Evolutionary conservation across 2,888 invertebrate genomes (phyloP).

Genomic region (Bursaphelenchus okinawaensis): DNA sequence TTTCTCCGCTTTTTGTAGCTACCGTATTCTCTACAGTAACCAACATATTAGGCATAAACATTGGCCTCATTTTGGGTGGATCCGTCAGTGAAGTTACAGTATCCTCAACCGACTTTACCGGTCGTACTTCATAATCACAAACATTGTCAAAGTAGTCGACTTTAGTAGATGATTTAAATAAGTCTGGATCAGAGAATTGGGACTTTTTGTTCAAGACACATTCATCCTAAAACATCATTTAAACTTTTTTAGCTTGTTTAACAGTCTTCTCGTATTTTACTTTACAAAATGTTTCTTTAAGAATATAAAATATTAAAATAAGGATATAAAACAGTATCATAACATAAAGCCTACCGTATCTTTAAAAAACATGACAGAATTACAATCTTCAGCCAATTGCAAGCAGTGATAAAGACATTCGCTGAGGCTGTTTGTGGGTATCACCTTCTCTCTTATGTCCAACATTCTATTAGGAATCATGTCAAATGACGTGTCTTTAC

Average conservation of each 20-base stretch:
- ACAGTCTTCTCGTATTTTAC: neutral
- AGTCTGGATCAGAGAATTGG: conserved; percentile 44
- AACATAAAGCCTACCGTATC: conserved; percentile 22
- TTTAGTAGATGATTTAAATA: conserved; percentile 37
- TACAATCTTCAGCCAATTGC: conserved; percentile 54
- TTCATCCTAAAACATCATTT: conserved; percentile 47
- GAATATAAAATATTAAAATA: neutral
- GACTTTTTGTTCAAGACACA: conserved; percentile 48
- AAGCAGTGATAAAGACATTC: conserved; percentile 44
- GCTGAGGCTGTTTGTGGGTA: conserved; percentile 36
- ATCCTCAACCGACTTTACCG: neutral
- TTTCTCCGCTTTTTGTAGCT: neutral
- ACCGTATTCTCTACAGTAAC: neutral
- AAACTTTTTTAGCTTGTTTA: neutral
- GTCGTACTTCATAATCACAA: conserved; percentile 18
- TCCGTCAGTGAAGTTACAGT: conserved; percentile 7
- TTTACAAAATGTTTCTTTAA: no score
- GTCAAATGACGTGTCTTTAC: conserved; percentile 49
- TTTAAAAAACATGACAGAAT: conserved; percentile 45
- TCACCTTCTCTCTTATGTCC: conserved; percentile 32
- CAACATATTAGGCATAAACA: conserved; percentile 6
- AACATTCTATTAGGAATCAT: conserved; percentile 44
- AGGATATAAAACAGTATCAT: neutral
- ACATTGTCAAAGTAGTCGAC: conserved; percentile 56
- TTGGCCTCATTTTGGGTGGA: conserved; percentile 10